phyloP scores from a whole-genome alignment of 1,140 invertebrate species.

The Potamilus streckersoni region DNA sequence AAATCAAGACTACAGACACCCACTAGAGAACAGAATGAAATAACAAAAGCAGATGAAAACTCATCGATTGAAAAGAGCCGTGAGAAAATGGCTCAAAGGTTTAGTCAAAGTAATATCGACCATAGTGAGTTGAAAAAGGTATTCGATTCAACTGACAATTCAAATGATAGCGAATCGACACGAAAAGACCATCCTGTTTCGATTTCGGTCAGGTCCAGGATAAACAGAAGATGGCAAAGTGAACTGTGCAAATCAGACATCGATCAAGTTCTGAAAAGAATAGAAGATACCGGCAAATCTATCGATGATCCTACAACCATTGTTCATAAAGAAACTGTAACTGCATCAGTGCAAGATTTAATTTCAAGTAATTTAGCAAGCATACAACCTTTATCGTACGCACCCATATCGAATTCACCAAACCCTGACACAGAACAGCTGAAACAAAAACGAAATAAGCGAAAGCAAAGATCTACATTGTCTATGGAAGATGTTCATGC shows the following conservation, averaged over 20 bases:
- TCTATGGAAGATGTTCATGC: conserved; percentile 55
- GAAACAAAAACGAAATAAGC: conserved; percentile 48
- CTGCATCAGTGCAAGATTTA: conserved; percentile 2
- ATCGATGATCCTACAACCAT: conserved; percentile 34
- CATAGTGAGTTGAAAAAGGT: conserved; percentile 41
- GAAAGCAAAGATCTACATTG: conserved; percentile 54
- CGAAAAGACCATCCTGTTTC: conserved; percentile 34
- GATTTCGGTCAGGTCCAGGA: conserved; percentile 46
- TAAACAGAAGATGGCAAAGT: conserved; percentile 48
- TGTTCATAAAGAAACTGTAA: conserved; percentile 23
- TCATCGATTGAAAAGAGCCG: conserved; percentile 23
- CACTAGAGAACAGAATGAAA: conserved; percentile 29
- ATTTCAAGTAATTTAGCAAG: neutral
- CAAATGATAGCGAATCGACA: conserved; percentile 22
- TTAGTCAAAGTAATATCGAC: conserved; percentile 46
- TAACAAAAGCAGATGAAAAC: conserved; percentile 6
- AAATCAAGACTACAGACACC: conserved; percentile 35
- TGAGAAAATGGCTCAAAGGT: conserved; percentile 39
- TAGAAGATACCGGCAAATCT: conserved; percentile 50
- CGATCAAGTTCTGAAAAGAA: conserved; percentile 57
- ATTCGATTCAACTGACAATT: conserved; percentile 32
- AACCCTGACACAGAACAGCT: conserved; percentile 37
- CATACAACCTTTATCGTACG: conserved; percentile 13
- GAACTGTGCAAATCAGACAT: conserved; percentile 55
- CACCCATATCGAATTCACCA: conserved; percentile 6